phyloP scores from a whole-genome alignment of 2,113 vertebrate species.

The Coturnix japonica region DNA sequence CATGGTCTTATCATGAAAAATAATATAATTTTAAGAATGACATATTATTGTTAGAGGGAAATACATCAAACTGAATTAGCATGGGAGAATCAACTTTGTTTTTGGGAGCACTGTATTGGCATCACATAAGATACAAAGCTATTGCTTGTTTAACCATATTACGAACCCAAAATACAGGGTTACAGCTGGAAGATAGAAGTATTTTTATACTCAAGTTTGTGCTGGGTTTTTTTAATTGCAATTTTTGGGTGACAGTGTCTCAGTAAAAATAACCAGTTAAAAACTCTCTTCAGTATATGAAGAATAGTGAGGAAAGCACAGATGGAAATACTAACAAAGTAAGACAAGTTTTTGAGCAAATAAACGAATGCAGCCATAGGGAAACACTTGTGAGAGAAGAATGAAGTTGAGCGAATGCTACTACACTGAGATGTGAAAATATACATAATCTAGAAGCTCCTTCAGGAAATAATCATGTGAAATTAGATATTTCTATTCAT shows the following conservation, averaged over 20 bases:
- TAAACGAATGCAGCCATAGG: neutral
- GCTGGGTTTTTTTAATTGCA: neutral
- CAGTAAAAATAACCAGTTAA: neutral
- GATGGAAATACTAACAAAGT: neutral
- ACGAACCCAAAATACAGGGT: neutral
- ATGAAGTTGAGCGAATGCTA: neutral
- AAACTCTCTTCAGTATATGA: neutral
- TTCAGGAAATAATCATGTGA: neutral
- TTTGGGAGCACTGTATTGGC: neutral
- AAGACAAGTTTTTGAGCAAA: neutral
- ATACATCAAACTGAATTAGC: neutral
- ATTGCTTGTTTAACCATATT: neutral
- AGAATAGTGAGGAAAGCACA: neutral
- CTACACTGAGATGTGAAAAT: neutral
- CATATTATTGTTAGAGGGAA: conserved; percentile 6
- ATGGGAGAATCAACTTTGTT: neutral
- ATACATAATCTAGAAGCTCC: neutral
- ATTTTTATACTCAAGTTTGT: neutral
- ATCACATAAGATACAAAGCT: neutral
- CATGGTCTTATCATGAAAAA: conserved; percentile 7
- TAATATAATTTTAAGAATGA: neutral
- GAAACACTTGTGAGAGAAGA: neutral
- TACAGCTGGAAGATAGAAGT: neutral
- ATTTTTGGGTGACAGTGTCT: neutral
- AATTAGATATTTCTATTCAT: neutral